A percentile compares a stretch with the other conserved stretches of the same genome.
phyloP scores from a whole-genome alignment of 64 coral and sea anemone genomes.

The Montipora cactus region DNA sequence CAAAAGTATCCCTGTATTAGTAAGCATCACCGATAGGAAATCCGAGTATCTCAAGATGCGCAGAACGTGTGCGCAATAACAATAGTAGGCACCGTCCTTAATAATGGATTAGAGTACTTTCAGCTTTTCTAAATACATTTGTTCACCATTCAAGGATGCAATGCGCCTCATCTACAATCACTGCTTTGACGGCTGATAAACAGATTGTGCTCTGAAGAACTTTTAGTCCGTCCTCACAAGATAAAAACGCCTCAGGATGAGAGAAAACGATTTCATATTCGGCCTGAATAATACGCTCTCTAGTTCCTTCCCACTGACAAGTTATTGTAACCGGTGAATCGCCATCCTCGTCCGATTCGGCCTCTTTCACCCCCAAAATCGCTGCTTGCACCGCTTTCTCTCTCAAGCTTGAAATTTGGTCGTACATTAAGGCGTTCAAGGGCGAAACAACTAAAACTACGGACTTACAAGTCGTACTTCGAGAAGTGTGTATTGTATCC shows the following conservation, averaged over 20 bases:
- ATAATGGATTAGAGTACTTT: neutral
- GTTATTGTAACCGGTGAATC: neutral
- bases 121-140: neutral
- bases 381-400: neutral
- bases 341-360: neutral
- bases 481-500: neutral
- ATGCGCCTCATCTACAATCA: conserved; percentile 30
- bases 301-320: conserved; percentile 1
- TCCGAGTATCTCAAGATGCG: no score
- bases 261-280: conserved; percentile 10
- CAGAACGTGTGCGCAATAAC: no score
- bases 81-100: no score
- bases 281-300: neutral
- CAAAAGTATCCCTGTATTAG: no score
- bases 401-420: conserved; percentile 9
- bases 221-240: neutral
- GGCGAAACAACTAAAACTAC: conserved; percentile 17
- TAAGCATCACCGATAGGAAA: no score
- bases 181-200: neutral
- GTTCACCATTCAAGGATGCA: conserved; percentile 49
- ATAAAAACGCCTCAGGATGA: neutral
- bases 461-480: neutral
- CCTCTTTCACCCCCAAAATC: neutral
- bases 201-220: conserved; percentile 14
- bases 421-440: neutral